These are phyloP conservation scores for Myodes glareolus DNA, from an alignment of 2,113 vertebrate species.

Conservation along the genomic window DNA sequence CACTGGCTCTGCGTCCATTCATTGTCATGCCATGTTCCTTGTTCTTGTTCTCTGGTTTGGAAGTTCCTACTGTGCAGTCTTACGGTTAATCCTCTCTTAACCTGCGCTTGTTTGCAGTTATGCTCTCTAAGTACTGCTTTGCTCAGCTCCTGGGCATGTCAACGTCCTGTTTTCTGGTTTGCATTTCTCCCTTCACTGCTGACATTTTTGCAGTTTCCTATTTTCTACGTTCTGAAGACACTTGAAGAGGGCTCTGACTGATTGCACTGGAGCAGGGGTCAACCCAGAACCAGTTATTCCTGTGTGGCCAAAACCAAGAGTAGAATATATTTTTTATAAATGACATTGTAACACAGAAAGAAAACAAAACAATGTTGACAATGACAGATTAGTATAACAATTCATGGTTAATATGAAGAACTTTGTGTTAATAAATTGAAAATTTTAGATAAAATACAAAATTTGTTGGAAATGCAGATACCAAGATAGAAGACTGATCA, in stretches of 20 bases:
- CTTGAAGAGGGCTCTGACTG: neutral
- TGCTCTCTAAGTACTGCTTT: neutral
- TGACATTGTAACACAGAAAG: neutral
- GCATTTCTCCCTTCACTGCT: neutral
- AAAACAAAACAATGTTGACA: neutral
- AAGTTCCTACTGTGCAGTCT: neutral
- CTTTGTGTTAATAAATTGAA: neutral
- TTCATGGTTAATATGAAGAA: neutral
- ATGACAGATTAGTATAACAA: neutral
- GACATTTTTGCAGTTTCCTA: neutral
- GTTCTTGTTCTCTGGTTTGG: neutral
- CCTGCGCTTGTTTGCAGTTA: neutral
- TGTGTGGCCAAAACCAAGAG: neutral
- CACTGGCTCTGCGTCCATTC: neutral
- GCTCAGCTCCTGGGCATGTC: neutral
- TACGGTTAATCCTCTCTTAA: neutral
- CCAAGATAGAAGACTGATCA: constrained; percentile 23
- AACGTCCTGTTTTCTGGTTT: constrained; percentile 1
- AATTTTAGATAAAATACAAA: neutral
- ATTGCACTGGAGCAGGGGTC: neutral
- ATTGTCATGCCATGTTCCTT: neutral
- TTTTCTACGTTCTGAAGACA: constrained; percentile 24
- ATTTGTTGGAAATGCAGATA: neutral
- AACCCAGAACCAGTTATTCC: neutral
- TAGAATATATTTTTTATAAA: neutral